Percentiles rank a stretch among this genome's conserved stretches.
phyloP scores from a whole-genome alignment of 2,113 vertebrate species.

The Myotis brandtii region DNA sequence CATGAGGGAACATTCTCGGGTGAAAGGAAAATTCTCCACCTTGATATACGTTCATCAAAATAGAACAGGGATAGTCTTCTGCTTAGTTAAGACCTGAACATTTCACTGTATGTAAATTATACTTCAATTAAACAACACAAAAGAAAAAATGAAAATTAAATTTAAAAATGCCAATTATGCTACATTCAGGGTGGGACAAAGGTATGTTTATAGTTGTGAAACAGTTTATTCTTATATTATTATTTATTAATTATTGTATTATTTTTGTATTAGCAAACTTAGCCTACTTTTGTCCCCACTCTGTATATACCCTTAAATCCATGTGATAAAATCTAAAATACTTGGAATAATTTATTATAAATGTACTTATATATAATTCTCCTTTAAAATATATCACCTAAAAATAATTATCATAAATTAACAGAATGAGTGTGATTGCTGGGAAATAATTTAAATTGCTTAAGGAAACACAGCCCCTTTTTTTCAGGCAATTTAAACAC shows the following conservation, averaged over 20 bases:
- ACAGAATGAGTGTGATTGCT: neutral
- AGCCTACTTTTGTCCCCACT: neutral
- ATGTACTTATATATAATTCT: neutral
- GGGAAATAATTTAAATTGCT: slow-evolving; percentile 27
- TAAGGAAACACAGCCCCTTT: neutral
- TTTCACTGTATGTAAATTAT: neutral
- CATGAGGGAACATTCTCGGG: neutral
- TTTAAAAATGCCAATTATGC: neutral
- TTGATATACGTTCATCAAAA: neutral
- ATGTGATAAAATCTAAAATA: slow-evolving; percentile 8
- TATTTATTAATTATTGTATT: neutral
- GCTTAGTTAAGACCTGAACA: neutral
- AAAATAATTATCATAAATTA: slow-evolving; percentile 24
- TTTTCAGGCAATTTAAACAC: neutral
- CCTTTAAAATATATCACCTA: neutral
- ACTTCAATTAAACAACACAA: neutral
- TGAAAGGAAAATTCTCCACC: neutral
- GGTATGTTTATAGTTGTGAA: neutral
- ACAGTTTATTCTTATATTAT: neutral
- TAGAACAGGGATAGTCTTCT: neutral
- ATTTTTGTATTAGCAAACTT: neutral
- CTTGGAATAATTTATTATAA: neutral
- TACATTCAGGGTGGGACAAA: neutral
- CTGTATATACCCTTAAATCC: slow-evolving; percentile 15
- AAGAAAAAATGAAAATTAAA: neutral